A percentile compares a stretch with the other conserved stretches of the same genome.
phyloP scores from a whole-genome alignment of 2,888 invertebrate genomes.

The Hipparchia sbordonii region DNA sequence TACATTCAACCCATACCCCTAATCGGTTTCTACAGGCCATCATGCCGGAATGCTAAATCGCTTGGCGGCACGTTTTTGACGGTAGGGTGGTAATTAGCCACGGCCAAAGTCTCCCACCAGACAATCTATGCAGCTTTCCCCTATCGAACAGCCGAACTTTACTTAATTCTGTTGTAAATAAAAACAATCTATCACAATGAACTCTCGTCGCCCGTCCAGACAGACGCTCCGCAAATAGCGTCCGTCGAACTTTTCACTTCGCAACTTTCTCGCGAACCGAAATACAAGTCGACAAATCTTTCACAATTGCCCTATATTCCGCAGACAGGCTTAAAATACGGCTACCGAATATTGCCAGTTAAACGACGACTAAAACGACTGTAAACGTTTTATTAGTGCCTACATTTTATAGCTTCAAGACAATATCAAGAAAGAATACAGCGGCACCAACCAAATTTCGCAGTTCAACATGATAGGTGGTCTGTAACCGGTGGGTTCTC shows the following conservation, averaged over 20 bases:
- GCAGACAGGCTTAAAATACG: slow-evolving; percentile 27
- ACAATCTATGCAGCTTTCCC: too few species aligned
- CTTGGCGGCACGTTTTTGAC: too few species aligned
- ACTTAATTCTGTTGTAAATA: background rate
- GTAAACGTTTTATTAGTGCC: slow-evolving; percentile 1
- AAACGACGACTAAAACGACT: slow-evolving; percentile 3
- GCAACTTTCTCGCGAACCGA: slow-evolving; percentile 18
- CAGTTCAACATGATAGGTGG: too few species aligned
- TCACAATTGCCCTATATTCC: slow-evolving; percentile 35
- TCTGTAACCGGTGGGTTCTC: too few species aligned
- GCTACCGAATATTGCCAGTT: slow-evolving; percentile 12
- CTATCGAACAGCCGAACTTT: background rate
- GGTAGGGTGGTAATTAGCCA: too few species aligned
- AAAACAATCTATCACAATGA: slow-evolving; percentile 2
- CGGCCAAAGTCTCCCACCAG: too few species aligned
- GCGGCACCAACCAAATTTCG: too few species aligned
- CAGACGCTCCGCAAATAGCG: slow-evolving; percentile 18
- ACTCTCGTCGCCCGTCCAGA: slow-evolving; percentile 1
- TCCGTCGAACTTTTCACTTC: slow-evolving; percentile 11
- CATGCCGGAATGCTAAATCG: too few species aligned
- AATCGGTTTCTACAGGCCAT: too few species aligned
- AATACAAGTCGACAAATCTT: slow-evolving; percentile 30
- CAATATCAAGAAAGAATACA: background rate
- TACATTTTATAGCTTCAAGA: slow-evolving; percentile 1
- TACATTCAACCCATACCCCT: too few species aligned